These are phyloP conservation scores for Emydoidea blandingii DNA, from an alignment of 2,797 vertebrate genomes.

Conservation along the genomic window DNA sequence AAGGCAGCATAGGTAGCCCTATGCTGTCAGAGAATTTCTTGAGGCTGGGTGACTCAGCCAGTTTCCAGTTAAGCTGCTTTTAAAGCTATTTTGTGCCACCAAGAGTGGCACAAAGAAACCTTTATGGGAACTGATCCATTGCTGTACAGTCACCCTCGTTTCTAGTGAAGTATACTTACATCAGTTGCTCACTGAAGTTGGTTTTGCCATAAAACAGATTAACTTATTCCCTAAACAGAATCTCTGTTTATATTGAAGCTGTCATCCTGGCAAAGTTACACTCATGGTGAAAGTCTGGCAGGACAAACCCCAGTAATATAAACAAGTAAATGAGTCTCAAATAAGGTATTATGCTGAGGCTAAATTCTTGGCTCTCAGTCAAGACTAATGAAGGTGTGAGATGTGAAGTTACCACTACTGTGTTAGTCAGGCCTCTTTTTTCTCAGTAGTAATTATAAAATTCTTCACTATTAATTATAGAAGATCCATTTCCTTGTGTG, in stretches of 20 bases:
- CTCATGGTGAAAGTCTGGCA: slow-evolving; percentile 53
- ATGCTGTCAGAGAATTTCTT: slow-evolving; percentile 6
- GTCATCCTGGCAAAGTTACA: slow-evolving; percentile 45
- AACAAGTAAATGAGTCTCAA: slow-evolving; percentile 46
- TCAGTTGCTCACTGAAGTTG: background rate
- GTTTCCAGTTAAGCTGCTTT: background rate
- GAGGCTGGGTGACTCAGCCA: background rate
- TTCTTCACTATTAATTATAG: slow-evolving; percentile 12
- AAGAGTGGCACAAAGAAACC: slow-evolving; percentile 5
- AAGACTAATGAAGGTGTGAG: slow-evolving; percentile 29
- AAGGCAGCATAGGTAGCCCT: background rate
- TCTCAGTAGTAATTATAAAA: background rate
- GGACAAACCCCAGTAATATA: slow-evolving; percentile 40
- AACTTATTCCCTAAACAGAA: slow-evolving; percentile 42
- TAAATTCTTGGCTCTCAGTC: slow-evolving; percentile 47
- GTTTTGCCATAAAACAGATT: slow-evolving; percentile 50
- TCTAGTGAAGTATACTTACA: slow-evolving; percentile 20
- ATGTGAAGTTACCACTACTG: background rate
- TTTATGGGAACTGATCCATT: background rate
- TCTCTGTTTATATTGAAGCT: slow-evolving; percentile 37
- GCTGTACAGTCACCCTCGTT: slow-evolving; percentile 10
- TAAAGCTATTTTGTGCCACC: slow-evolving; percentile 11
- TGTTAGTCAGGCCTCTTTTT: background rate
- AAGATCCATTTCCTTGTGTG: background rate
- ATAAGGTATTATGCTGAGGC: slow-evolving; percentile 35